phyloP scores from a whole-genome alignment of 2,888 invertebrate species.

The Drosophila acutilabella region DNA sequence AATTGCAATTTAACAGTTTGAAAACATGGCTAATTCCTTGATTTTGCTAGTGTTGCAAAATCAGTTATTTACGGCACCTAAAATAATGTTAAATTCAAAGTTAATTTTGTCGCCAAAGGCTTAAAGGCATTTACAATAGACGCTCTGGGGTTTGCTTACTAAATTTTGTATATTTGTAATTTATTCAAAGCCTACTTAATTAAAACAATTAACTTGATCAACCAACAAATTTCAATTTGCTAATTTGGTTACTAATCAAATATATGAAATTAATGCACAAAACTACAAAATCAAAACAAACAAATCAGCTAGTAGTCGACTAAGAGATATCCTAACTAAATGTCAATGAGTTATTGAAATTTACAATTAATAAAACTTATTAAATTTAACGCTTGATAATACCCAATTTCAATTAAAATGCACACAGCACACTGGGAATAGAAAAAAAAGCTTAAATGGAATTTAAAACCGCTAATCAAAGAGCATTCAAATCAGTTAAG shows the following conservation, averaged over 20 bases:
- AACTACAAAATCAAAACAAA: neutral
- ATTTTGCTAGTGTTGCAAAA: neutral
- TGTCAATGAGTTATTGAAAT: neutral
- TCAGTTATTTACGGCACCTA: too few relatives aligned
- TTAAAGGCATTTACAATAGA: too few relatives aligned
- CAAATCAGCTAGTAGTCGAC: neutral
- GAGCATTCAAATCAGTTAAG: slow-evolving; percentile 55
- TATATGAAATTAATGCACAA: slow-evolving; percentile 5
- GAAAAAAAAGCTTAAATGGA: slow-evolving; percentile 10
- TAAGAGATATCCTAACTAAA: neutral
- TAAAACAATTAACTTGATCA: slow-evolving; percentile 40
- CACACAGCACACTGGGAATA: slow-evolving; percentile 4
- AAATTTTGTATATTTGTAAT: neutral
- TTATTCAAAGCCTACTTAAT: slow-evolving; percentile 17
- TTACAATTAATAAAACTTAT: neutral
- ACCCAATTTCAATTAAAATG: neutral
- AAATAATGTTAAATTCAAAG: too few relatives aligned
- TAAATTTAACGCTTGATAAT: neutral
- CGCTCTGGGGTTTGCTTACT: too few relatives aligned
- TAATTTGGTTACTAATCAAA: slow-evolving; percentile 4
- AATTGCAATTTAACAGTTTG: slow-evolving; percentile 1
- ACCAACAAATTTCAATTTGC: slow-evolving; percentile 12
- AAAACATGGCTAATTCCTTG: too few relatives aligned
- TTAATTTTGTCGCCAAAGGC: too few relatives aligned
- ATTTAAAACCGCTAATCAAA: slow-evolving; percentile 48